Conservation (phyloP, 2,113 vertebrate species). For the Centrocercus urophasianus region DNA sequence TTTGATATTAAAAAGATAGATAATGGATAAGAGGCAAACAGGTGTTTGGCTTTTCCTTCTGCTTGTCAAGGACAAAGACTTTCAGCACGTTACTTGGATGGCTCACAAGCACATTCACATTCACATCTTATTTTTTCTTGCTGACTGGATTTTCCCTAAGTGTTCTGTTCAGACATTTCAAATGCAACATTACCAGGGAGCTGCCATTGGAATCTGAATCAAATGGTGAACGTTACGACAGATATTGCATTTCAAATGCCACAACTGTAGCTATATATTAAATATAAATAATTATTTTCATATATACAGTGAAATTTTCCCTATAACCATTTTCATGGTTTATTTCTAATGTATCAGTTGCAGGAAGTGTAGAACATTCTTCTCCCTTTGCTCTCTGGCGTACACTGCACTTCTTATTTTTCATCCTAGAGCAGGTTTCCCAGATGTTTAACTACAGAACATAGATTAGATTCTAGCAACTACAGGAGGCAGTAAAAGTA, state of each 20-base stretch:
- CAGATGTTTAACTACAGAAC: background rate
- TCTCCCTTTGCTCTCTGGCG: background rate
- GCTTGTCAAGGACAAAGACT: constrained; percentile 39
- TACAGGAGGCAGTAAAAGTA: background rate
- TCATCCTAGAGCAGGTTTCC: background rate
- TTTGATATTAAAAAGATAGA: background rate
- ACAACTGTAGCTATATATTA: background rate
- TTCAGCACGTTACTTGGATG: background rate
- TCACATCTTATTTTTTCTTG: constrained; percentile 31
- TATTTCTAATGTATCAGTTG: constrained; percentile 29
- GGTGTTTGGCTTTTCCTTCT: constrained; percentile 25
- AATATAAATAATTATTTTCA: constrained; percentile 34
- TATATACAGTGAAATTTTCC: background rate
- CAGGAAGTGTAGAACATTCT: background rate
- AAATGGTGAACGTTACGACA: background rate
- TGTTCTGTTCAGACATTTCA: constrained; percentile 11
- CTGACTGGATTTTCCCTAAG: constrained; percentile 35
- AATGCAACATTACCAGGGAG: background rate
- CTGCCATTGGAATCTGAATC: constrained; percentile 19
- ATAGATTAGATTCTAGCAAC: background rate
- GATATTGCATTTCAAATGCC: background rate
- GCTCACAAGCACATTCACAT: constrained; percentile 12
- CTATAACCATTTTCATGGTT: background rate
- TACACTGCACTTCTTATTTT: background rate
- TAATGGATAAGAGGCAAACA: background rate